Base-by-base conservation (phyloP, 2,113 vertebrate species). In the Rissa tridactyla region DNA sequence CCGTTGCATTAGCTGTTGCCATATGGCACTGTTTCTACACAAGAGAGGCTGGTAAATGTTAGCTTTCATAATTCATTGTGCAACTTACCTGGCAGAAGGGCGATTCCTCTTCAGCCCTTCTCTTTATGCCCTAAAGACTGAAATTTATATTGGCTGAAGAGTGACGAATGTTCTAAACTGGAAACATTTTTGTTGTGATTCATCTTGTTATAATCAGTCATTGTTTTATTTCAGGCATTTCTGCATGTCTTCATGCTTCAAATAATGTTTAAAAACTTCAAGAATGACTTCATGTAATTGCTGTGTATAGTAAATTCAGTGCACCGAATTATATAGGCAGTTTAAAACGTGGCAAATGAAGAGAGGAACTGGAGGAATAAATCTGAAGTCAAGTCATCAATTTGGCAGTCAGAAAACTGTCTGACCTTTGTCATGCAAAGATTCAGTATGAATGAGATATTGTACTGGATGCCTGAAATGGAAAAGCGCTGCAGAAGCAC, bases 21-120 rank as follows among this genome's bases (percentile, higher is more conserved):
- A 95, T 97, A 94, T 96, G 96, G 92, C 71, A 52, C 82, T 90
- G 79, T 92, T 95, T 96, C 81, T 95, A 36, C 89, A 94, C 85
- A 42, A 84, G 79, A 85, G 83, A 95, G 52, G 55, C 91, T 92
- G 62, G 62, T 92, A 87, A 94, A 96, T 95, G 95, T 93, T 95
- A 92, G 82, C 75, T 92, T 94, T 95, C 68, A 40, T 86, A 96
- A 96, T 42, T 93, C 82, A 23, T 77, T 87, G 93, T 95, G 91
- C 75, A 92, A 8, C 71, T 89, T 96, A 97, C 93, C 95, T 97
- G 94, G 58, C 78, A 95, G 82, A 91, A 94, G 87, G 64, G 84
- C 66, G 86, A 70, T 94, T 95, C 76, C 68, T 83, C 68, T 91
- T 88, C 87, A 92, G 57, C 52, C 86, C 27, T 90, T 93, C 73